Evolutionary conservation across 2,797 vertebrate genomes (phyloP), one percentile per base, ranked within the genome.

Genomic region (Galago senegalensis): DNA sequence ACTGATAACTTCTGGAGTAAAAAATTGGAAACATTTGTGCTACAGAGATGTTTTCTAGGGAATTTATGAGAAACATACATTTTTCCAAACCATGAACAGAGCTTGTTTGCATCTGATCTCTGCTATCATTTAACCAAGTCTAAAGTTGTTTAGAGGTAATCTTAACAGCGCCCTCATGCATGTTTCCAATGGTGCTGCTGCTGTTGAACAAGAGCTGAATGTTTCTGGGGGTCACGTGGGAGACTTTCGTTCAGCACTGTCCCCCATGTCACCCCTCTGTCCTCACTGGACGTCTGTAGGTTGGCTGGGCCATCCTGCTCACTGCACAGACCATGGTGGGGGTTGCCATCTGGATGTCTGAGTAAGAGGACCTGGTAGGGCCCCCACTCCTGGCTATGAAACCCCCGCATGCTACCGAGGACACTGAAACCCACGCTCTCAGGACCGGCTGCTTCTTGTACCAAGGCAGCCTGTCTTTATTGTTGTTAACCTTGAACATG

Each of bases 81-180:
- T 46, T 60, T 29, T n/a, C 29, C 58, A 21, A 82, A 85, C 83
- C 75, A 46, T n/a, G 46, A 77, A 7, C 16, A 11, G 14, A 23
- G 69, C 29, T 29, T 37, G 3, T 12, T 56, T 63, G 58, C 1
- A 7, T 75, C 25, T 21, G n/a, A 34, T 37, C 5, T 53, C 34
- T 18, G 25, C 20, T 60, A 7, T 17, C 6, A 0, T 13, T 27
- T 16, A 10, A 53, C 13, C 13, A 73, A 37, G 17, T 46, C 25
- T 18, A 18, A 69, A 37, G 49, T 53, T 43, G 4, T n/a, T 65
- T 65, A 23, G 29, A 43, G 29, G n/a, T n/a, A 2, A 18, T 9
- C 81, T 40, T 4, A 18, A 3, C 21, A 23, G 0, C 0, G 2
- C 17, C n/a, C 1, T 0, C 11, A 4, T 11, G 0, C 29, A 5